Evolutionary conservation across 2,113 vertebrate genomes (phyloP), one percentile per base, ranked within the genome.

Genomic region (Bubo scandiacus): DNA sequence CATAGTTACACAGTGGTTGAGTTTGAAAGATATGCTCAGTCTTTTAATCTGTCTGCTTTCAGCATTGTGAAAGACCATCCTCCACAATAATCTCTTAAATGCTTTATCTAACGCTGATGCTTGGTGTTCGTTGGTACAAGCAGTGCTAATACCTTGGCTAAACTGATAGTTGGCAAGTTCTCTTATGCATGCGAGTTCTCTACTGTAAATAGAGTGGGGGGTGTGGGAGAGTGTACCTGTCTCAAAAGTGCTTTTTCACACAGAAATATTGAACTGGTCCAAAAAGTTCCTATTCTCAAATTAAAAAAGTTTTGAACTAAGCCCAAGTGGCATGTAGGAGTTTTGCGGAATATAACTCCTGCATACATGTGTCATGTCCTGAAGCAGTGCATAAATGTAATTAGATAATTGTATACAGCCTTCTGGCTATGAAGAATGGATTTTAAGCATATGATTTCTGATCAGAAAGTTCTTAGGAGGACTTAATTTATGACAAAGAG

Each of bases 1-100:
- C 61, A 6, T 12, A 68, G 40, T 85, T 75, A 61, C 40, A 16
- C 34, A 83, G 70, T 0, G 2, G 26, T 1, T 78, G 93, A 77
- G 43, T 81, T 82, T 61, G 91, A 95, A 93, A 96, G 82, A 85
- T 59, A 14, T 17, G 12, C 30, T 87, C 59, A 55, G 43, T 85
- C 84, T 93, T 96, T 83, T 81, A 63, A 75, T 91, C 68, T 86
- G n/a, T 43, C 52, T 73, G 36, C 71, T 81, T 94, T 68, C 65
- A 86, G 52, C 43, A 19, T 15, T 6, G 11, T 74, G 42, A 42
- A 87, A 89, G 79, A 38, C 61, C 89, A 22, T 81, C 73, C 67
- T 92, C 51, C 66, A 29, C 47, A 82, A 26, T 51, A 84, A 82
- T 83, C 42, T 95, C 62, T 77, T 62, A 88, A 91, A 34, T 78